Evolutionary conservation across 2,888 invertebrate genomes (phyloP).

Genomic region (Eurytoma californica): DNA sequence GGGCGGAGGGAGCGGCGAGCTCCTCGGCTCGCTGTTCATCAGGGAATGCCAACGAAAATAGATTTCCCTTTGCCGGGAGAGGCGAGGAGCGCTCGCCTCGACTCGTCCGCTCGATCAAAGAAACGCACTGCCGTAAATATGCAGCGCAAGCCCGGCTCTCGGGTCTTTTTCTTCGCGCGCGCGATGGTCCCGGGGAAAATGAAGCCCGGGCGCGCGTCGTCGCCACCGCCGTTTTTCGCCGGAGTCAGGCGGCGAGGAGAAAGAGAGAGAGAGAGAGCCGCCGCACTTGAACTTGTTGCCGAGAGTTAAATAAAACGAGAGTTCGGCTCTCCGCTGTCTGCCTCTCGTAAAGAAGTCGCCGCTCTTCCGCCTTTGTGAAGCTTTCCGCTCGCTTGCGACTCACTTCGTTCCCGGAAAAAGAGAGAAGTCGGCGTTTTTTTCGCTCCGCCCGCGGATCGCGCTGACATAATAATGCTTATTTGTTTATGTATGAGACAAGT

Average conservation of each 20-base stretch:
- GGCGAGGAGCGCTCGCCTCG: conserved; percentile 14
- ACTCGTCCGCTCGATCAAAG: conserved; percentile 42
- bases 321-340: too few relatives aligned
- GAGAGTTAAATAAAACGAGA: too few relatives aligned
- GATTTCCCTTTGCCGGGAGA: conserved; percentile 59
- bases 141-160: conserved; percentile 7
- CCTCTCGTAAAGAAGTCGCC: too few relatives aligned
- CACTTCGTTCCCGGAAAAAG: too few relatives aligned
- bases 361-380: too few relatives aligned
- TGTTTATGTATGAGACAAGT: too few relatives aligned
- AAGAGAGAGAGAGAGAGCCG: too few relatives aligned
- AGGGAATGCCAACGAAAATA: conserved; percentile 64
- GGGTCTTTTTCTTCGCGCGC: neutral
- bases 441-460: too few relatives aligned
- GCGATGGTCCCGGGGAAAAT: neutral
- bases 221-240: neutral
- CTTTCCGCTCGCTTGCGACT: too few relatives aligned
- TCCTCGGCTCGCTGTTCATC: conserved; percentile 63
- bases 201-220: neutral
- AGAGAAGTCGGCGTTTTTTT: too few relatives aligned
- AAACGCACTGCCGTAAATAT: conserved; percentile 44
- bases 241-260: neutral
- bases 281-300: too few relatives aligned
- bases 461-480: too few relatives aligned
- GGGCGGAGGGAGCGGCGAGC: conserved; percentile 60